Conservation (phyloP, 2,797 vertebrate species). For the Gymnothorax javanicus region DNA sequence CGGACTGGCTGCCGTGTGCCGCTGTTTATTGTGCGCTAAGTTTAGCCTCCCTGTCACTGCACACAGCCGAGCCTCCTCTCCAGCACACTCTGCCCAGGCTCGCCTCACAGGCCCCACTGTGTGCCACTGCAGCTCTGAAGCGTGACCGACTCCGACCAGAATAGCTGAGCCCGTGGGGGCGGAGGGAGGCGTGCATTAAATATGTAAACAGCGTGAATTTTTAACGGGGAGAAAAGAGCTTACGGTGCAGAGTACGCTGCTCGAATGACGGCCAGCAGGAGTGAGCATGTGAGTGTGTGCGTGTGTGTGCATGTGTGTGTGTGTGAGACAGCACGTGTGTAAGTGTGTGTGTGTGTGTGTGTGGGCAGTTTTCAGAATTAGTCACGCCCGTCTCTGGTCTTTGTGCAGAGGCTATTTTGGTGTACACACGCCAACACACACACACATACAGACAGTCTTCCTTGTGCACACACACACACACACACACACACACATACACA, state of each 20-base stretch:
- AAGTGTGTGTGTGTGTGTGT: too few relatives aligned
- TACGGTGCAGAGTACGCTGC: conserved; percentile 53
- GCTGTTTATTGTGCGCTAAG: neutral
- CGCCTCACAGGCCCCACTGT: neutral
- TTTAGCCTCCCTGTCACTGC: neutral
- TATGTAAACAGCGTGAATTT: conserved; percentile 67
- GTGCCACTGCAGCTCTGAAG: neutral
- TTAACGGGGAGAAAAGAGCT: conserved; percentile 64
- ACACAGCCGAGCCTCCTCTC: neutral
- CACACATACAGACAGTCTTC: neutral
- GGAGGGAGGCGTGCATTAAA: conserved; percentile 59
- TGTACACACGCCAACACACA: conserved; percentile 15
- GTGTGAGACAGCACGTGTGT: too few relatives aligned
- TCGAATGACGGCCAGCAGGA: conserved; percentile 46
- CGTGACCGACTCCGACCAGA: conserved; percentile 34
- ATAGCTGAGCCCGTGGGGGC: conserved; percentile 51
- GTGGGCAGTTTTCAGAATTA: too few relatives aligned
- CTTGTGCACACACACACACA: neutral
- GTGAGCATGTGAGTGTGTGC: conserved; percentile 46
- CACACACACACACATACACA: neutral
- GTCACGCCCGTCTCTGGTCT: too few relatives aligned
- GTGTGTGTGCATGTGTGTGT: too few relatives aligned
- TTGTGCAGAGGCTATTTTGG: too few relatives aligned
- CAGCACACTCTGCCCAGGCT: neutral
- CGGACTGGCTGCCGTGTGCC: neutral